phyloP scores from a whole-genome alignment of 2,113 vertebrate species.

The Prionailurus bengalensis region DNA sequence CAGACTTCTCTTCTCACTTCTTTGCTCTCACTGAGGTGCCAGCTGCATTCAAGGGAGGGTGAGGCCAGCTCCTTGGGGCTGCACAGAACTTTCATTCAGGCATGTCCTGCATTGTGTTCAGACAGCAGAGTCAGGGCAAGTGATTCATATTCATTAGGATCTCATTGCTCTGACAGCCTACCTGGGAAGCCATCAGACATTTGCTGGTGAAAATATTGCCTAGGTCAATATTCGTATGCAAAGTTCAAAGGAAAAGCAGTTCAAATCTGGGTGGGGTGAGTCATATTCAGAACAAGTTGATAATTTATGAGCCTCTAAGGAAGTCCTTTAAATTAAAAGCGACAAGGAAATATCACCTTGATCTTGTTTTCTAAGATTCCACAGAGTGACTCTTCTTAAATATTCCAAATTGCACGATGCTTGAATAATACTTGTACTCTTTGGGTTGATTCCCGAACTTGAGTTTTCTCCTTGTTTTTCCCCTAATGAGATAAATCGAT shows the following conservation, averaged over 20 bases:
- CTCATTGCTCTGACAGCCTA: not conserved
- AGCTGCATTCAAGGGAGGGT: not conserved
- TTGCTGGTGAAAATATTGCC: not conserved
- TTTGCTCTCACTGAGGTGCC: not conserved
- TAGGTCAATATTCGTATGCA: not conserved
- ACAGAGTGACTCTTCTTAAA: not conserved
- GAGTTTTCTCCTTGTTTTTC: not conserved
- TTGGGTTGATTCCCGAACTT: constrained; percentile 25
- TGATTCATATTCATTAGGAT: not conserved
- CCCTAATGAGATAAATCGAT: not conserved
- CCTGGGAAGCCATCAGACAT: not conserved
- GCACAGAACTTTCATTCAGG: not conserved
- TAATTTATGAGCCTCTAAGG: not conserved
- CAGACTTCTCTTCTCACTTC: not conserved
- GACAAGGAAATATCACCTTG: not conserved
- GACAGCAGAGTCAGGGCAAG: not conserved
- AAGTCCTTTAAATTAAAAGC: not conserved
- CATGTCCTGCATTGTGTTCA: not conserved
- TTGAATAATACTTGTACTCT: not conserved
- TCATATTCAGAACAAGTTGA: not conserved
- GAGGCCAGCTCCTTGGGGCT: not conserved
- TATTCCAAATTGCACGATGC: not conserved
- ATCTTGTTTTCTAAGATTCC: not conserved
- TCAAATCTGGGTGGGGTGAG: not conserved
- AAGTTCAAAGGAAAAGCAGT: not conserved